Evolutionary conservation across 2,888 invertebrate genomes (phyloP).

Genomic region (Dichetophora obliterata): DNA sequence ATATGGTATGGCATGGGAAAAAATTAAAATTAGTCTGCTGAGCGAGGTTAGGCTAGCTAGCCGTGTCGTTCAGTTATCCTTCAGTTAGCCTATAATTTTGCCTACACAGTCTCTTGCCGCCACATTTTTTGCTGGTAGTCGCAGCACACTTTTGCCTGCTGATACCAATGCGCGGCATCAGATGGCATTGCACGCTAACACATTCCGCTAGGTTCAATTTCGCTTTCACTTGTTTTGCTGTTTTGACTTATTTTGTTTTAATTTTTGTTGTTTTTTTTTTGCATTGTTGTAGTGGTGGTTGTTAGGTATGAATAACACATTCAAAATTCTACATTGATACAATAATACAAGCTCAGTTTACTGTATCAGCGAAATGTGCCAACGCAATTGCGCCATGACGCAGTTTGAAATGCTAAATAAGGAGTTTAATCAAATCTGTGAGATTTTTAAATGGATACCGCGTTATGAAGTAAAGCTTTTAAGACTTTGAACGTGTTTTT

Average conservation of each 20-base stretch:
- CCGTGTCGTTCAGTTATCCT: neutral
- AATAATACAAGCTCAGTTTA: too few species aligned
- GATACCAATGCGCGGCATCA: neutral
- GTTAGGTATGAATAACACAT: too few species aligned
- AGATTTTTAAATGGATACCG: too few species aligned
- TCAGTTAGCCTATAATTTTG: constrained; percentile 14
- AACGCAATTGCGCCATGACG: too few species aligned
- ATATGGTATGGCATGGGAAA: neutral
- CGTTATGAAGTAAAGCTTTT: too few species aligned
- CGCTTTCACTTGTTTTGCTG: constrained; percentile 11
- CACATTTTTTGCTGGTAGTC: neutral
- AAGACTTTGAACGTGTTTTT: too few species aligned
- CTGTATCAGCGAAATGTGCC: too few species aligned
- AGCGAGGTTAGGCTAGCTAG: constrained; percentile 20
- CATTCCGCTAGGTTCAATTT: constrained; percentile 11
- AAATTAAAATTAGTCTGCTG: constrained; percentile 25
- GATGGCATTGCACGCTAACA: constrained; percentile 11
- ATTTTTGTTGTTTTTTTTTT: neutral
- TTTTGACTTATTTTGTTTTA: neutral
- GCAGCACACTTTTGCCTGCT: neutral
- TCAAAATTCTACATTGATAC: too few species aligned
- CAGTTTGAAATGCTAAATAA: too few species aligned
- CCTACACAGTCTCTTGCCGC: neutral
- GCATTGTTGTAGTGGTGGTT: neutral
- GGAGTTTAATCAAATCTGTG: too few species aligned